Percentiles rank a stretch among this genome's conserved stretches.
Evolutionary conservation across 2,888 invertebrate genomes (phyloP).

Genomic region (Strigamia transsilvanica): DNA sequence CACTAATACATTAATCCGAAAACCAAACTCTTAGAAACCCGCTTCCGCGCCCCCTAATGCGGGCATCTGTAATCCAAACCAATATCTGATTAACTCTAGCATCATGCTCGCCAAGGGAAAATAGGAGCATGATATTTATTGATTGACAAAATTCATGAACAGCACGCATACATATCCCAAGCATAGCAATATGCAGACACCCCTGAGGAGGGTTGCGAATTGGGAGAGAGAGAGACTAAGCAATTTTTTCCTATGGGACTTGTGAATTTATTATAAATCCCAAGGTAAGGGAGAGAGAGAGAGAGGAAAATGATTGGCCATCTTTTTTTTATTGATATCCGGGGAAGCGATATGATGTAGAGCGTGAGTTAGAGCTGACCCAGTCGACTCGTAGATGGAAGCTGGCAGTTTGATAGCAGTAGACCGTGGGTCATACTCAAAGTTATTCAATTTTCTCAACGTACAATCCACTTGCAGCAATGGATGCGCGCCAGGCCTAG

Average conservation of each 20-base stretch:
- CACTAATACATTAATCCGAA: too few species aligned
- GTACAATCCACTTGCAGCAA: slow-evolving; percentile 42
- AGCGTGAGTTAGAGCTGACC: slow-evolving; percentile 42
- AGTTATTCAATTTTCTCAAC: slow-evolving; percentile 32
- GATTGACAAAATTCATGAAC: slow-evolving; percentile 38
- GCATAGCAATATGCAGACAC: slow-evolving; percentile 15
- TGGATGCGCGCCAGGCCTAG: neutral
- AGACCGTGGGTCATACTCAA: slow-evolving; percentile 44
- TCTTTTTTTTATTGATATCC: slow-evolving; percentile 44
- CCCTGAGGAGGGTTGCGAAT: neutral
- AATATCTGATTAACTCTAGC: neutral
- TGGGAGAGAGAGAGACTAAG: neutral
- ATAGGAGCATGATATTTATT: slow-evolving; percentile 15
- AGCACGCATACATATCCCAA: neutral
- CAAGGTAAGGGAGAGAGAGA: neutral
- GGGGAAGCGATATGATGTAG: slow-evolving; percentile 35
- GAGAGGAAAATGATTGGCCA: slow-evolving; percentile 44
- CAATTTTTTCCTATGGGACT: slow-evolving; percentile 31
- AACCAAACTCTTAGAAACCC: too few species aligned
- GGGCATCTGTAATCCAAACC: neutral
- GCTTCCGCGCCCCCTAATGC: too few species aligned
- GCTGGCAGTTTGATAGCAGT: slow-evolving; percentile 42
- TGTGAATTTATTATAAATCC: slow-evolving; percentile 44
- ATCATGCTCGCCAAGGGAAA: neutral
- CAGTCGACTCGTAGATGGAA: slow-evolving; percentile 17